These are phyloP conservation scores for Amphipyra berbera DNA, from an alignment of 2,888 invertebrate genomes.

Conservation along the genomic window DNA sequence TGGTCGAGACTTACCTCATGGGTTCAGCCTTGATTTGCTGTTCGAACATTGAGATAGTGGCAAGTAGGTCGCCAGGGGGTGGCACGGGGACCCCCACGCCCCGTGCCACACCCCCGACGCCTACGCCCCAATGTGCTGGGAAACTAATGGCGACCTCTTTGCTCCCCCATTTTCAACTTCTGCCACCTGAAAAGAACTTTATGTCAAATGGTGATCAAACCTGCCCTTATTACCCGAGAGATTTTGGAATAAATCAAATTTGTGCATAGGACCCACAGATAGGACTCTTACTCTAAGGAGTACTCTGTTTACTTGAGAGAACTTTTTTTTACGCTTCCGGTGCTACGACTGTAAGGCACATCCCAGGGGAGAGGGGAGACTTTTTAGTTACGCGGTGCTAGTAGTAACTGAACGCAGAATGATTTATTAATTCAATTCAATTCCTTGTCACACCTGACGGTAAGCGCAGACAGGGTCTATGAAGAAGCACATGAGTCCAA, in stretches of 20 bases:
- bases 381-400: no score
- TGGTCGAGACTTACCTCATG: slow-evolving; percentile 87
- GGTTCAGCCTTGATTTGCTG: slow-evolving; percentile 93
- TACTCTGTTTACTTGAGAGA: no score
- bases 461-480: no score
- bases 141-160: slow-evolving; percentile 89
- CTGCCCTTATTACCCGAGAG: background rate
- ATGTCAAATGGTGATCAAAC: slow-evolving; percentile 28
- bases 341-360: no score
- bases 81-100: slow-evolving; percentile 91
- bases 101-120: slow-evolving; percentile 91
- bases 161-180: slow-evolving; percentile 89
- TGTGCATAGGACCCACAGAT: no score
- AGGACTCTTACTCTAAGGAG: no score
- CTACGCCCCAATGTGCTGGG: slow-evolving; percentile 91
- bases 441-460: no score
- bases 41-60: slow-evolving; percentile 92
- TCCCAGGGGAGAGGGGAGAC: no score
- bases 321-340: no score
- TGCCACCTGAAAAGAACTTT: slow-evolving; percentile 77
- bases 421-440: no score
- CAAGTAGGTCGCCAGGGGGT: slow-evolving; percentile 91
- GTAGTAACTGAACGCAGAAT: no score
- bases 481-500: no score
- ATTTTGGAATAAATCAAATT: background rate